Conservation (phyloP, 1,140 invertebrate genomes). For the Cotesia typhae region DNA sequence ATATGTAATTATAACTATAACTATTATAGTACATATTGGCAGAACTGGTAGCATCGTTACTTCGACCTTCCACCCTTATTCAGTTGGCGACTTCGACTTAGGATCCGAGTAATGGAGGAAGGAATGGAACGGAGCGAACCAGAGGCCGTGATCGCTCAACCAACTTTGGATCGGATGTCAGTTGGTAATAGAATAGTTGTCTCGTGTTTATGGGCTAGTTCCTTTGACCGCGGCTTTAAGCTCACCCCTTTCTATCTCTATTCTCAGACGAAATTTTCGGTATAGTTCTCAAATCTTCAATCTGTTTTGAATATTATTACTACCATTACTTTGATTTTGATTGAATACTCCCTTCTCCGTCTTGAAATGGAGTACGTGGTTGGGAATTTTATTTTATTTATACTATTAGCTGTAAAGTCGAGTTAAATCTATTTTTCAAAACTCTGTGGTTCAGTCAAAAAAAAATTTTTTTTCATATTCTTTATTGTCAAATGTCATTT, state of each 20-base stretch:
- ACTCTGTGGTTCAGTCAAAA: no score
- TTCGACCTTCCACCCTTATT: constrained; percentile 16
- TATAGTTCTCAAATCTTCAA: neutral
- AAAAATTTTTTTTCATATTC: no score
- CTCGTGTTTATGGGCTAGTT: constrained; percentile 53
- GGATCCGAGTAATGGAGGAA: constrained; percentile 40
- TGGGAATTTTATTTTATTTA: no score
- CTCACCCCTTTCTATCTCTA: neutral
- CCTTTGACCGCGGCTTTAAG: constrained; percentile 46
- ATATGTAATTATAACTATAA: neutral
- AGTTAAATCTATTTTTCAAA: no score
- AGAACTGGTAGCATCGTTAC: constrained; percentile 18
- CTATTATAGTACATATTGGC: neutral
- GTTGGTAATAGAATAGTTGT: constrained; percentile 62
- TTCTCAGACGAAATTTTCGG: neutral
- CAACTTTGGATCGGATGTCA: constrained; percentile 64
- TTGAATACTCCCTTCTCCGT: no score
- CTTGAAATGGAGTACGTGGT: no score
- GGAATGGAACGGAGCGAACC: constrained; percentile 41
- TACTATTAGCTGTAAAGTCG: no score
- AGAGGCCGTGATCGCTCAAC: constrained; percentile 58
- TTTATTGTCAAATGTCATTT: no score
- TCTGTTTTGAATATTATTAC: neutral
- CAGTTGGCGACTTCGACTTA: constrained; percentile 16
- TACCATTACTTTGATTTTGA: neutral